Base-by-base conservation (phyloP, 2,888 invertebrate genomes). In the Calameuta idolon region DNA sequence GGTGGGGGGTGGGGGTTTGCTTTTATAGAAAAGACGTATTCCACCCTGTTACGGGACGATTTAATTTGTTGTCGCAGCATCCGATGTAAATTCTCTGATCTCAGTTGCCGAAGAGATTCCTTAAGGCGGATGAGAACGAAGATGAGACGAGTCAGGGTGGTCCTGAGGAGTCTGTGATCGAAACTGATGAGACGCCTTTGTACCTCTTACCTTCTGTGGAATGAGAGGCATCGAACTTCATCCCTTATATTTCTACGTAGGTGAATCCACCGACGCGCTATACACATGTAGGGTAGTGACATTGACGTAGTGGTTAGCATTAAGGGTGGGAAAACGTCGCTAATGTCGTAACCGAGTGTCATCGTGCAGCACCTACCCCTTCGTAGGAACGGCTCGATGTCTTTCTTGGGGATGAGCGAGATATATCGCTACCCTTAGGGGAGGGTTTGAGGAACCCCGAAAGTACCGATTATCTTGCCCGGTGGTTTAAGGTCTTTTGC, bases 291-390 rank as follows among this genome's bases (percentile, higher is more conserved):
- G 55, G 55, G 23, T 55, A 55, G 74, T 87, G 88, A 89, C 89
- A 85, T 87, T 89, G 88, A 89, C 88, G 87, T 87, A 89, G 88
- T 88, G 85, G 84, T 81, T 81, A 76, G 83, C 82, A 33, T 82
- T 84, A 83, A 81, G 86, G 85, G 85, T 84, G 87, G 85, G 82
- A 83, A 83, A 85, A 84, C 83, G 86, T 84, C 85, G 87, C 88
- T 88, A 88, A 88, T 88, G 88, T 87, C 88, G 86, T 88, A 87
- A 88, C 87, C 85, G 83, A 87, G 86, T 87, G 88, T 88, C 88
- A 87, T 87, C 86, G 85, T 82, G 84, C 1, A 12, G n/a, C n/a
- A n/a, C n/a, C 85, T 85, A 15, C 23, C 85, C 87, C 85, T 83
- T 79, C 79, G 83, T 69, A 81, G 81, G 79, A 84, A 81, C 85